Evolutionary conservation across 1,140 invertebrate genomes (phyloP).

Genomic region (Drosophila yakuba): DNA sequence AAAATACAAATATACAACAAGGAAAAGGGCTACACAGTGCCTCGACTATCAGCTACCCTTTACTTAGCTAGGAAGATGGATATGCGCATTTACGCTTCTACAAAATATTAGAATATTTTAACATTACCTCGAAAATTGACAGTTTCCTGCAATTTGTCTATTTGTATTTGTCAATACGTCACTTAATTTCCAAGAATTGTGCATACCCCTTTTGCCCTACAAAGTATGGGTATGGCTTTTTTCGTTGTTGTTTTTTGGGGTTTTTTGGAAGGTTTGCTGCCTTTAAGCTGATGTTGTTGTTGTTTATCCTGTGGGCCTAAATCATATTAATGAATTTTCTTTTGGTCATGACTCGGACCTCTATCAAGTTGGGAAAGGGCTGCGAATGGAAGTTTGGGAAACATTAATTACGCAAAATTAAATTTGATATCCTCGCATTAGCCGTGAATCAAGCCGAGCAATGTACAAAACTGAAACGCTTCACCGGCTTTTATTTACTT

Average conservation of each 20-base stretch:
- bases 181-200: no score
- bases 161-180: no score
- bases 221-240: constrained; percentile 7
- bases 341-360: constrained; percentile 56
- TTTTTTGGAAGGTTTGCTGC: constrained; percentile 24
- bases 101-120: no score
- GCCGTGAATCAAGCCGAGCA: constrained; percentile 28
- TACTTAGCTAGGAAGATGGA: no score
- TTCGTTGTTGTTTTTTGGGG: constrained; percentile 15
- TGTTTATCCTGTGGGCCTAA: constrained; percentile 54
- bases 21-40: no score
- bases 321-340: constrained; percentile 81
- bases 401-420: constrained; percentile 82
- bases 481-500: constrained; percentile 24
- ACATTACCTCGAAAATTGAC: no score
- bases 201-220: no score
- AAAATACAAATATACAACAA: constrained; percentile 22
- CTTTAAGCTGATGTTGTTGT: constrained; percentile 12
- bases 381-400: constrained; percentile 42
- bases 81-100: no score
- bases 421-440: constrained; percentile 81
- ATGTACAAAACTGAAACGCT: constrained; percentile 29
- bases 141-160: no score
- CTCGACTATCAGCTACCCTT: no score
- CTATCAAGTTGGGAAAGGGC: constrained; percentile 14